Conservation (phyloP, 2,113 vertebrate species). For the Stegastes partitus region DNA sequence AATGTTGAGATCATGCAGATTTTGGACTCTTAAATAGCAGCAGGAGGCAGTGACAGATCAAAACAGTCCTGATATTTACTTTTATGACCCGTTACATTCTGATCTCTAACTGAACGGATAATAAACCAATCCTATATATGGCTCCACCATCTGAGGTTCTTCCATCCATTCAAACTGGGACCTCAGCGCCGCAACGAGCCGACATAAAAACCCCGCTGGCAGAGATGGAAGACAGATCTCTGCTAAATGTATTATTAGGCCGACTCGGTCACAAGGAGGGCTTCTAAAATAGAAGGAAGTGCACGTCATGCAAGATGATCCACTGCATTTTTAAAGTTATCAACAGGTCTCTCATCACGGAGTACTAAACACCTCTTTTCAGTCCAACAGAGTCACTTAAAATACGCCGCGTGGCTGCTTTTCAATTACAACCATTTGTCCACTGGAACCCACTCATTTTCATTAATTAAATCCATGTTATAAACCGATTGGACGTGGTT, state of each 20-base stretch:
- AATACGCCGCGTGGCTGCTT: slow-evolving; percentile 15
- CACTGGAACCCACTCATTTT: not conserved
- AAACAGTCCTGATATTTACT: no score
- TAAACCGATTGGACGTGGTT: no score
- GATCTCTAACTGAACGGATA: no score
- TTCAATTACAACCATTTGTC: not conserved
- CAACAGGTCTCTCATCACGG: slow-evolving; percentile 29
- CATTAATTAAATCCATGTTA: no score
- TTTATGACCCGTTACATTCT: no score
- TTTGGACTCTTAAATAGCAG: no score
- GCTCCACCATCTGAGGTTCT: not conserved
- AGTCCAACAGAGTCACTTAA: slow-evolving; percentile 7
- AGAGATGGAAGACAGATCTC: slow-evolving; percentile 13
- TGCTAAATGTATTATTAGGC: slow-evolving; percentile 53
- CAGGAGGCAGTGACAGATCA: no score
- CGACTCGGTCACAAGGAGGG: slow-evolving; percentile 51
- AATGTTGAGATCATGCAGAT: no score
- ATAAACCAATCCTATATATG: not conserved
- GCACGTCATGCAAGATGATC: slow-evolving; percentile 60
- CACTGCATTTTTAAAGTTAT: slow-evolving; percentile 48
- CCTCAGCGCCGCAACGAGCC: not conserved
- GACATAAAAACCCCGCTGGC: slow-evolving; percentile 13
- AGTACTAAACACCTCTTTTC: not conserved
- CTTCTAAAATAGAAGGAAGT: slow-evolving; percentile 63
- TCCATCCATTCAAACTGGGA: not conserved